These are phyloP conservation scores for Lamellibrachia columna DNA, from an alignment of 2,888 invertebrate species.

Conservation along the genomic window DNA sequence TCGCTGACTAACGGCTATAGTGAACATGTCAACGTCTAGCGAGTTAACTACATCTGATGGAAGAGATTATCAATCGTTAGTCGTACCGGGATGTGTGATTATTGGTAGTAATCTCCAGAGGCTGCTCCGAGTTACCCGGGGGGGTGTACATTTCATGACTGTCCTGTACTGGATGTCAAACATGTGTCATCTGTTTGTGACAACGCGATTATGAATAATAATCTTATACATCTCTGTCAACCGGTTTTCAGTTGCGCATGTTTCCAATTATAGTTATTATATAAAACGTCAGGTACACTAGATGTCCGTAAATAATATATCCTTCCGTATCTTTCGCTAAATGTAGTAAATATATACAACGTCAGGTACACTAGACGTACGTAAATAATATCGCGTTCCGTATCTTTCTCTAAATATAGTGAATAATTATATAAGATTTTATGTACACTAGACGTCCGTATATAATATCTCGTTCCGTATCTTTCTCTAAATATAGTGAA, in stretches of 20 bases:
- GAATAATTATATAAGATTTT: too few species aligned
- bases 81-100: neutral
- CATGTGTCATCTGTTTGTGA: neutral
- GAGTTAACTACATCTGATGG: neutral
- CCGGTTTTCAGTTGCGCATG: neutral
- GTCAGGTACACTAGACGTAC: too few species aligned
- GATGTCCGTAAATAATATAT: too few species aligned
- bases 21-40: neutral
- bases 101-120: neutral
- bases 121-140: neutral
- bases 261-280: neutral
- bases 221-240: neutral
- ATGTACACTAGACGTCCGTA: too few species aligned
- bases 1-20: neutral
- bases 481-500: too few species aligned
- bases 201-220: neutral
- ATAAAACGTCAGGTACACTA: neutral
- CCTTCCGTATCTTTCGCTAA: too few species aligned
- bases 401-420: too few species aligned
- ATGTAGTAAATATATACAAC: too few species aligned
- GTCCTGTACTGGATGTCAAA: neutral
- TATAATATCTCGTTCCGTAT: too few species aligned
- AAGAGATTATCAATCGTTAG: neutral
- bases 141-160: neutral
- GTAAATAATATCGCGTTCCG: too few species aligned